Conservation (phyloP, 2,113 vertebrate genomes). For the Pelusios castaneus region DNA sequence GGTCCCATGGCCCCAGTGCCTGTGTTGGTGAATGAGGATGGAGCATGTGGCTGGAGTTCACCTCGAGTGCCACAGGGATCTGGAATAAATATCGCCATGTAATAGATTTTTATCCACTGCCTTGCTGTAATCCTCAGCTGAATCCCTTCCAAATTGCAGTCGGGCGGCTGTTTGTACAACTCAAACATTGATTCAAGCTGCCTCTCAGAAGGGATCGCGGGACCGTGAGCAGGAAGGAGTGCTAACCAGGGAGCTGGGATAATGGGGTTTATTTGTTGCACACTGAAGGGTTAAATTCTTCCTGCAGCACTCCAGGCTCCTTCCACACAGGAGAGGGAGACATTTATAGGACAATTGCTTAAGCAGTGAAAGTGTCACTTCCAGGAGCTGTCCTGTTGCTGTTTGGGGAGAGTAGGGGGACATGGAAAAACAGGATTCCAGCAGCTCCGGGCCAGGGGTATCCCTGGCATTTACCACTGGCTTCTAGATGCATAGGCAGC, state of each 20-base stretch:
- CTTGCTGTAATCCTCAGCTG: conserved; percentile 68
- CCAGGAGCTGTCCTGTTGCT: not conserved
- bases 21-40: conserved; percentile 54
- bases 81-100: conserved; percentile 70
- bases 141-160: conserved; percentile 73
- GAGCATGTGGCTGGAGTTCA: conserved; percentile 54
- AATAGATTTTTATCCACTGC: conserved; percentile 73
- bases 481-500: not conserved
- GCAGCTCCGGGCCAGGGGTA: not conserved
- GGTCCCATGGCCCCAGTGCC: conserved; percentile 27
- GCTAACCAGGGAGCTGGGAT: not conserved
- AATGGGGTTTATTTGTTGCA: conserved; percentile 43
- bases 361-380: conserved; percentile 56
- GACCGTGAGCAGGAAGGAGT: not conserved
- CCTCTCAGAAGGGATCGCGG: conserved; percentile 33
- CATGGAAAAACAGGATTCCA: not conserved
- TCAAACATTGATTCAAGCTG: conserved; percentile 78
- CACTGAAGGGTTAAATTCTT: conserved; percentile 73
- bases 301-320: conserved; percentile 4
- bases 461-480: not conserved
- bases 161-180: conserved; percentile 65
- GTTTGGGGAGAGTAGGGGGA: not conserved
- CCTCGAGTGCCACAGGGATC: conserved; percentile 32
- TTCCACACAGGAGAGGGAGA: not conserved
- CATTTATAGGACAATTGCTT: conserved; percentile 63